Base-by-base conservation (phyloP, 2,797 vertebrate genomes). In the Sternarchorhynchus goeldii region DNA sequence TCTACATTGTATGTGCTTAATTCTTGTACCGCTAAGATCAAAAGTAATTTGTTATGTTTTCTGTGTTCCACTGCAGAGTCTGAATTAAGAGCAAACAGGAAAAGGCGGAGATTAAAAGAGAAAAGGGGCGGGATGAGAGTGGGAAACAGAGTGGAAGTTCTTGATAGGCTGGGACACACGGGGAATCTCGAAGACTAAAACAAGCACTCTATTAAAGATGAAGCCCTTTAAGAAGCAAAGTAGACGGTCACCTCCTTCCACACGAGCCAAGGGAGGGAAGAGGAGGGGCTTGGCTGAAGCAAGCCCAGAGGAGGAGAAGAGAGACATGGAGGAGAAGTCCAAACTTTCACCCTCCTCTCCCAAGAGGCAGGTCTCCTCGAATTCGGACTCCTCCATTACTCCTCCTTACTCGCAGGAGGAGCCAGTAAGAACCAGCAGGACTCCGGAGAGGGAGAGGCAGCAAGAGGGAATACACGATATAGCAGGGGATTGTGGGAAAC, bases 171-270 rank as follows among this genome's bases (percentile, higher is more conserved):
- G 78, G 86, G 77, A 88, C 85, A 82, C 53, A 32, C 45, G 45
- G 29, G 85, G 81, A 86, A 87, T 87, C 85, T 87, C 85, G 82
- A 86, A 84, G 56, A 77, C 53, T 82, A 87, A 89, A 88, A 41
- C 39, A 50, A 87, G 88, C 87, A 85, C 87, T 86, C 87, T 55
- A 6, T 34, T 78, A 58, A 81, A 89, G 87, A 96, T 96, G 96
- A 97, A 96, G 90, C 94, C 95, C 18, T 91, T 94, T 88, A 96
- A 95, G 87, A 96, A 95, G 88, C 93, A 93, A 82, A 89, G 91
- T 20, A 90, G 94, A 73, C 90, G 76, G 82, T 95, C 94, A 41
- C 95, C 95, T 63, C 94, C 93, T 17, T 94, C 94, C 78, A 95
- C 95, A 32, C 90, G 95, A 78, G 93, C 93, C 81, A 96, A 96